These are phyloP conservation scores for Strigops habroptila DNA, from an alignment of 2,113 vertebrate species.

Conservation along the genomic window DNA sequence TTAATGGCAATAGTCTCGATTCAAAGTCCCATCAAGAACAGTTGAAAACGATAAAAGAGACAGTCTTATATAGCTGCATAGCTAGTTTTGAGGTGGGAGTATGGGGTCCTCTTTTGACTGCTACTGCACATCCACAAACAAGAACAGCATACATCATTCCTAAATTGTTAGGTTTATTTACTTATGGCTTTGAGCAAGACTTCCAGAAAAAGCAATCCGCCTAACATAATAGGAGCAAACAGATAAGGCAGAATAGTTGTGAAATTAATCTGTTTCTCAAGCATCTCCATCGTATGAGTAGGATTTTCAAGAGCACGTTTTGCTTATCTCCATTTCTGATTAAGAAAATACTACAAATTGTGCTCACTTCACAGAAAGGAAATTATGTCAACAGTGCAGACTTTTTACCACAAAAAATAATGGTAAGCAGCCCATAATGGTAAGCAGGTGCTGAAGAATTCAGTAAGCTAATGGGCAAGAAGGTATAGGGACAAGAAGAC, in stretches of 20 bases:
- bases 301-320: not conserved
- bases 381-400: not conserved
- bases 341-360: not conserved
- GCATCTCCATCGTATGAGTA: not conserved
- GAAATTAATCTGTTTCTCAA: not conserved
- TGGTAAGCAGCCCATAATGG: not conserved
- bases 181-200: not conserved
- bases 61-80: not conserved
- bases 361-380: not conserved
- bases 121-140: not conserved
- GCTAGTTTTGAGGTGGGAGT: not conserved
- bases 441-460: not conserved
- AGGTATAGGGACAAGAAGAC: not conserved
- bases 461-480: not conserved
- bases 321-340: not conserved
- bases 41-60: not conserved
- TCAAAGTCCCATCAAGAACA: not conserved
- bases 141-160: not conserved
- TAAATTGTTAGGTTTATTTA: not conserved
- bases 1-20: not conserved
- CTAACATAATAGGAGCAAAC: not conserved
- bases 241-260: not conserved
- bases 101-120: not conserved
- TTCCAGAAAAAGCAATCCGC: not conserved
- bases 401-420: not conserved